Percentiles rank a stretch among this genome's conserved stretches.
Evolutionary conservation across 2,888 invertebrate genomes (phyloP).

Genomic region (Nomada hirtipes): DNA sequence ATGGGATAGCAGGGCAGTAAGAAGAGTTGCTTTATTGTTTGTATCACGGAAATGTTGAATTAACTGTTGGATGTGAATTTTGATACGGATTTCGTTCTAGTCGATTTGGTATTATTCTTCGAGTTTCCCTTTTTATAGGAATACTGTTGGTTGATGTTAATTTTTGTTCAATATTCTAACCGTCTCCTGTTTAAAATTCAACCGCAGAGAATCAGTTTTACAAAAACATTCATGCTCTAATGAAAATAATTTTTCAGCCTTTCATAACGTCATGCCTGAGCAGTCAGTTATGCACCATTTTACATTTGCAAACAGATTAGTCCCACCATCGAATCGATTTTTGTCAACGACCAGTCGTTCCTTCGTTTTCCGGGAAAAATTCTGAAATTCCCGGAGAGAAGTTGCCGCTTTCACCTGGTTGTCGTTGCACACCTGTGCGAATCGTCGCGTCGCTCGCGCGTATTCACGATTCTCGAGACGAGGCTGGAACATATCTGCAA

Average conservation of each 20-base stretch:
- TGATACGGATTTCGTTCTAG: too few relatives aligned
- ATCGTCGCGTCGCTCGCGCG: slow-evolving; percentile 44
- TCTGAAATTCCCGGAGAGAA: slow-evolving; percentile 43
- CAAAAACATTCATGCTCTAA: not conserved
- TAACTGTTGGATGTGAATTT: too few relatives aligned
- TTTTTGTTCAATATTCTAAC: too few relatives aligned
- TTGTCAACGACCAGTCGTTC: not conserved
- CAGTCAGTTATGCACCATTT: not conserved
- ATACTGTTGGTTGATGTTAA: too few relatives aligned
- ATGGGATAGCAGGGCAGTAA: too few relatives aligned
- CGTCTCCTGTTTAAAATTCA: too few relatives aligned
- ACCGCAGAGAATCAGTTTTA: not conserved
- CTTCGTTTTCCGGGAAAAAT: slow-evolving; percentile 23
- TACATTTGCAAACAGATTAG: not conserved
- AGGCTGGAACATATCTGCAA: slow-evolving; percentile 79
- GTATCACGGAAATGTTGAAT: too few relatives aligned
- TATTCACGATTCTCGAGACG: slow-evolving; percentile 69
- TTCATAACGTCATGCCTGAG: not conserved
- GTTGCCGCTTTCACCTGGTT: slow-evolving; percentile 55
- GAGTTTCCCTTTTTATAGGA: too few relatives aligned
- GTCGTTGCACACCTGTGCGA: slow-evolving; percentile 56
- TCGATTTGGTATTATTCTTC: too few relatives aligned
- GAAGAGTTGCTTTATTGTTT: too few relatives aligned
- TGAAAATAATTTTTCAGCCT: too few relatives aligned
- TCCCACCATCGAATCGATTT: not conserved